Evolutionary conservation across 2,113 vertebrate species (phyloP).

Genomic region (Pontoporia blainvillei): DNA sequence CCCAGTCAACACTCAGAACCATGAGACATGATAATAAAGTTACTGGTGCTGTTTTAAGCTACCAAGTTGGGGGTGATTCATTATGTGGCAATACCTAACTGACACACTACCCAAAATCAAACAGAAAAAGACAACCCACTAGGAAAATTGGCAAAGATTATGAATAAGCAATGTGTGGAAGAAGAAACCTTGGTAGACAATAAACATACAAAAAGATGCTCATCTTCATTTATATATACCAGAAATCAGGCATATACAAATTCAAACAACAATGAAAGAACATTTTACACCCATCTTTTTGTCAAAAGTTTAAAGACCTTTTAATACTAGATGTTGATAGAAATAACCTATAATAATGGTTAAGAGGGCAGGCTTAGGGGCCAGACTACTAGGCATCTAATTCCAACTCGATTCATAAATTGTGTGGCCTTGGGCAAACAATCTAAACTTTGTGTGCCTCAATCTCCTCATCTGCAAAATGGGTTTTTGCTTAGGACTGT

Average conservation of each 20-base stretch:
- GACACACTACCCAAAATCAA: not conserved
- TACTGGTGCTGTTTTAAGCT: not conserved
- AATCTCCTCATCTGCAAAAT: not conserved
- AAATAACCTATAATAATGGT: not conserved
- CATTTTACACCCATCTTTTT: not conserved
- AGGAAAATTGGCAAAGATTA: not conserved
- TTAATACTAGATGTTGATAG: not conserved
- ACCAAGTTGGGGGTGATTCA: not conserved
- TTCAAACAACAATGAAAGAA: not conserved
- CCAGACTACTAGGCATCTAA: not conserved
- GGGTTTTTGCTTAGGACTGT: not conserved
- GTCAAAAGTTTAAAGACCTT: not conserved
- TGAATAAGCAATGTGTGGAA: not conserved
- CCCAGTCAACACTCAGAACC: not conserved
- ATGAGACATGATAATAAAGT: not conserved
- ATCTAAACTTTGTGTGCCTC: not conserved
- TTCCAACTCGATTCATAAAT: not conserved
- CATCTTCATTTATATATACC: not conserved
- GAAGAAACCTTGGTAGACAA: not conserved
- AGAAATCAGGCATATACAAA: not conserved
- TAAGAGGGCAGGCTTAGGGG: not conserved
- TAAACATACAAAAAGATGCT: not conserved
- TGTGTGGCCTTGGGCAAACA: not conserved
- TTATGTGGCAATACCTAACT: not conserved
- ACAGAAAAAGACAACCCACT: not conserved